phyloP scores from a whole-genome alignment of 2,888 invertebrate genomes.

The Lochmaea crataegi region DNA sequence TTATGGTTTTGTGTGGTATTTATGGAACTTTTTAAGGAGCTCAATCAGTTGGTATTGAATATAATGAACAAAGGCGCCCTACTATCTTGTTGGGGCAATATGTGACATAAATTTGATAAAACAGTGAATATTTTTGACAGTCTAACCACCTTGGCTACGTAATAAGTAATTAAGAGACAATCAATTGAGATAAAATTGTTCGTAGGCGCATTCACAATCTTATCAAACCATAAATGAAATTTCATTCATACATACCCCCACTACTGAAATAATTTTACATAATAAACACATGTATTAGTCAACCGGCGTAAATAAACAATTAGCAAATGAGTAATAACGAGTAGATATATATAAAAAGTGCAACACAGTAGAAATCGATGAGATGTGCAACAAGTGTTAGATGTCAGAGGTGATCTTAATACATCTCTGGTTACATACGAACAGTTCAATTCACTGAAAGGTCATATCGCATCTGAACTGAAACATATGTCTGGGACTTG shows the following conservation, averaged over 20 bases:
- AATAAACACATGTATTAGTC: background rate
- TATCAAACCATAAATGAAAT: background rate
- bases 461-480: conserved; percentile 35
- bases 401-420: conserved; percentile 17
- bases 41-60: no score
- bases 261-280: background rate
- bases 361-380: no score
- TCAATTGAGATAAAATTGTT: background rate
- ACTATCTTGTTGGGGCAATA: no score
- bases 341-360: background rate
- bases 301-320: background rate
- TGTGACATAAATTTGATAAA: no score
- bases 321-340: no score
- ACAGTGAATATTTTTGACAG: no score
- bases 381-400: background rate
- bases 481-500: conserved; percentile 40
- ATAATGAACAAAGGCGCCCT: no score
- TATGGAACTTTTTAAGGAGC: no score
- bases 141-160: no score
- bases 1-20: no score
- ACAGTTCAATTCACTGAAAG: conserved; percentile 37
- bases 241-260: background rate
- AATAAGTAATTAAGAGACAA: background rate
- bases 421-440: conserved; percentile 27
- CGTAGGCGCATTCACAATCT: background rate